phyloP scores from a whole-genome alignment of 2,888 invertebrate species.

The Resseliella maxima region DNA sequence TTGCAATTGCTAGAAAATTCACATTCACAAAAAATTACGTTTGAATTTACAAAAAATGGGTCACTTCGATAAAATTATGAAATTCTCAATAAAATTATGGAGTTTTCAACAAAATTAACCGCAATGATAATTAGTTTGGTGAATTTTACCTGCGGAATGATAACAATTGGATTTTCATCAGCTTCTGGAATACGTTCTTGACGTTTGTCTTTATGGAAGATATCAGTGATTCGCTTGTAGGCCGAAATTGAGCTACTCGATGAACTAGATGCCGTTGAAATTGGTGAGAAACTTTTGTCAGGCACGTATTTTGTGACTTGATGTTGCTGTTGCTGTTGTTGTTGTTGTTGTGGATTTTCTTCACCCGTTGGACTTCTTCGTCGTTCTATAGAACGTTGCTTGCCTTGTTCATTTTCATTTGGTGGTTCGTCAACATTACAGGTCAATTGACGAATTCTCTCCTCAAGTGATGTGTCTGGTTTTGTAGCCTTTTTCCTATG shows the following conservation, averaged over 20 bases:
- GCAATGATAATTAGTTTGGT: no score
- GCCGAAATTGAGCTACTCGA: conserved; percentile 73
- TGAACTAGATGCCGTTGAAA: conserved; percentile 71
- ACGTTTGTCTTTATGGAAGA: conserved; percentile 67
- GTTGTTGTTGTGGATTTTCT: conserved; percentile 68
- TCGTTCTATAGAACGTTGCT: conserved; percentile 69
- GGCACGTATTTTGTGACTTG: conserved; percentile 63
- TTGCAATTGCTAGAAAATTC: conserved; percentile 47
- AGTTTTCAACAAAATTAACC: no score
- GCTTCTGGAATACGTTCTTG: conserved; percentile 68
- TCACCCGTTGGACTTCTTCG: conserved; percentile 77
- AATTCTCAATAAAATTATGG: no score
- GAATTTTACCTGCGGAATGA: conserved; percentile 67
- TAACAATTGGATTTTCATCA: conserved; percentile 68
- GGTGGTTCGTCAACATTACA: conserved; percentile 83
- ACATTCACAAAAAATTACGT: not conserved
- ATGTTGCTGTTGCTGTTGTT: no score
- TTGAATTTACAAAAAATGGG: not conserved
- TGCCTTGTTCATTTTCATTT: conserved; percentile 65
- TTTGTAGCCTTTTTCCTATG: conserved; percentile 66
- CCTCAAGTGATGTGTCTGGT: conserved; percentile 82
- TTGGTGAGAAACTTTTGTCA: conserved; percentile 74
- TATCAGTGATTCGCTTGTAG: conserved; percentile 71
- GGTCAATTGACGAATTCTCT: conserved; percentile 85
- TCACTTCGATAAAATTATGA: not conserved